phyloP scores from a whole-genome alignment of 2,888 invertebrate species.

The Flabesymbios commensalis region DNA sequence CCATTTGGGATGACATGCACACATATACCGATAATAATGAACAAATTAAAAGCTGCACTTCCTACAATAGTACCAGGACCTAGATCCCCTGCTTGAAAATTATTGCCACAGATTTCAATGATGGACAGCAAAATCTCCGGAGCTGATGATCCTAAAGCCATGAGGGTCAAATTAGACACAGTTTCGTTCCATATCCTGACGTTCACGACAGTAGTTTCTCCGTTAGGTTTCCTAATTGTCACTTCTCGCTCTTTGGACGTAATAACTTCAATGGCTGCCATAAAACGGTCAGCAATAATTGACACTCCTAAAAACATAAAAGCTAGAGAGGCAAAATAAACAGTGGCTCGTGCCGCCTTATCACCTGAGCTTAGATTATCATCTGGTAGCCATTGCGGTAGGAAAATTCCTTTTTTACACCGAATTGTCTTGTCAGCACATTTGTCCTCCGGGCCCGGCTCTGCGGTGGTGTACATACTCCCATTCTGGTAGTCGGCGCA shows the following conservation, averaged over 20 bases:
- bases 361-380: slow-evolving; percentile 68
- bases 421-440: neutral
- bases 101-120: slow-evolving; percentile 88
- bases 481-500: too few species aligned
- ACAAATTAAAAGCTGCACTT: slow-evolving; percentile 96
- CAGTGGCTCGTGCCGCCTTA: slow-evolving; percentile 80
- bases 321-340: slow-evolving; percentile 85
- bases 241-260: slow-evolving; percentile 97
- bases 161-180: slow-evolving; percentile 95
- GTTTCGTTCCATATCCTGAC: slow-evolving; percentile 99
- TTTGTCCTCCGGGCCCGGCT: too few species aligned
- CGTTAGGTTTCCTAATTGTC: slow-evolving; percentile 84
- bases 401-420: slow-evolving; percentile 84
- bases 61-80: slow-evolving; percentile 99
- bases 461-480: too few species aligned
- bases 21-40: slow-evolving; percentile 96
- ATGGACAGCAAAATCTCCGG: slow-evolving; percentile 97
- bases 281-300: slow-evolving; percentile 97
- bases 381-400: slow-evolving; percentile 88
- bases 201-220: slow-evolving; percentile 83
- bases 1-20: slow-evolving; percentile 86
- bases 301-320: slow-evolving; percentile 99
- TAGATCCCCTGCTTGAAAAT: slow-evolving; percentile 91
- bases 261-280: slow-evolving; percentile 99
- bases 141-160: slow-evolving; percentile 98